Percentiles rank a stretch among this genome's conserved stretches.
These are phyloP conservation scores for Piaya cayana DNA, from an alignment of 2,113 vertebrate species.

Conservation along the genomic window DNA sequence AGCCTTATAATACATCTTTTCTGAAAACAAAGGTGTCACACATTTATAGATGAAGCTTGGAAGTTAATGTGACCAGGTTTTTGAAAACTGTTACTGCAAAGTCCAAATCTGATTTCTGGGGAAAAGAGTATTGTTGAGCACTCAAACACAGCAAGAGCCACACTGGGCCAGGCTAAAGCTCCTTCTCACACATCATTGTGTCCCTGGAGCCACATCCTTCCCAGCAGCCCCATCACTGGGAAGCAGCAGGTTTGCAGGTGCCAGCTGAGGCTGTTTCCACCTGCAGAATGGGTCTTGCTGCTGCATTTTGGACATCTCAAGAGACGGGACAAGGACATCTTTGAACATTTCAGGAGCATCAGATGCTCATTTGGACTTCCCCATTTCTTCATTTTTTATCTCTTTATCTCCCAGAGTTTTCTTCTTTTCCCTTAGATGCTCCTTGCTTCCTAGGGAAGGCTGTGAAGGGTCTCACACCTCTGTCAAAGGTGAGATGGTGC, in stretches of 20 bases:
- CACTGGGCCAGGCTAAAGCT: not conserved
- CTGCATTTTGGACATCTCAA: not conserved
- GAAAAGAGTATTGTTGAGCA: not conserved
- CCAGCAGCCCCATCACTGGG: not conserved
- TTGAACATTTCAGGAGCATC: not conserved
- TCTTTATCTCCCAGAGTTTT: not conserved
- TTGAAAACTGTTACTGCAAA: not conserved
- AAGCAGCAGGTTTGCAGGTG: not conserved
- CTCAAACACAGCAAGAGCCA: not conserved
- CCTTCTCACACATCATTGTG: not conserved
- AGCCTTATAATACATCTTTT: not conserved
- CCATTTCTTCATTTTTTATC: not conserved
- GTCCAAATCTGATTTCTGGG: not conserved
- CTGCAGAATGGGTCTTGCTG: accelerated
- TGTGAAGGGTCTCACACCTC: not conserved
- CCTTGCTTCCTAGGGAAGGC: not conserved
- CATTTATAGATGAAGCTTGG: not conserved
- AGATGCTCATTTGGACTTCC: not conserved
- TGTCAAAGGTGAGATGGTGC: not conserved
- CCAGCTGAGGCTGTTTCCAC: not conserved
- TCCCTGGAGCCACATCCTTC: not conserved
- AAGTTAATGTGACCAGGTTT: not conserved
- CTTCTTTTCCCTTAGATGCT: not conserved
- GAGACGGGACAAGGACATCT: not conserved
- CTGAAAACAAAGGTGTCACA: not conserved